Conservation (phyloP, 2,797 vertebrate genomes). For the Acanthurus tractus region DNA sequence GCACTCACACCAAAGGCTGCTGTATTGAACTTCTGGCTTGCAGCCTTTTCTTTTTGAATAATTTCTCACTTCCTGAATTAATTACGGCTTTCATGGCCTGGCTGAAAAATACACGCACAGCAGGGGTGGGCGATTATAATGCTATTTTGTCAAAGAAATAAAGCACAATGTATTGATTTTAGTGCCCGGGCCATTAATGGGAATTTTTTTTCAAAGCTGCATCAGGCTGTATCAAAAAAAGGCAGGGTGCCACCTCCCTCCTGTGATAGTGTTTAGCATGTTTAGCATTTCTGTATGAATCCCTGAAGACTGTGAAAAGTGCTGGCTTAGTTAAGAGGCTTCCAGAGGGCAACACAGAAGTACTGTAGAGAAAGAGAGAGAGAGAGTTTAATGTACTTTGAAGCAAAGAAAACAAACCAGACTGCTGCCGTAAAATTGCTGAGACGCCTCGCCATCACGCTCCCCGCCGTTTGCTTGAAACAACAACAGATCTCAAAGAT, state of each 20-base stretch:
- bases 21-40: constrained; percentile 37
- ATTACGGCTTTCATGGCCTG: constrained; percentile 43
- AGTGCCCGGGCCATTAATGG: constrained; percentile 42
- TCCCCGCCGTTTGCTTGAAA: constrained; percentile 59
- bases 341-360: constrained; percentile 40
- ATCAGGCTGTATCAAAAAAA: constrained; percentile 21
- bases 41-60: constrained; percentile 58
- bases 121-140: constrained; percentile 1
- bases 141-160: constrained; percentile 23
- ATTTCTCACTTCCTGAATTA: constrained; percentile 63
- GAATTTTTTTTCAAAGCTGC: constrained; percentile 32
- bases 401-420: constrained; percentile 57
- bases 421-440: constrained; percentile 41
- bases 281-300: constrained; percentile 38
- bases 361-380: neutral
- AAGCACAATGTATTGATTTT: constrained; percentile 46
- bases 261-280: constrained; percentile 31
- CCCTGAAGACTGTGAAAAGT: constrained; percentile 55
- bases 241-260: constrained; percentile 26
- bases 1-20: constrained; percentile 47
- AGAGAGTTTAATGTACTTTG: constrained; percentile 50
- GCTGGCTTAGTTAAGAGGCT: constrained; percentile 52
- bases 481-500: constrained; percentile 51
- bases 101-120: constrained; percentile 1
- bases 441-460: constrained; percentile 32